Evolutionary conservation across 2,797 vertebrate genomes (phyloP).

Genomic region (Sternotherus odoratus): DNA sequence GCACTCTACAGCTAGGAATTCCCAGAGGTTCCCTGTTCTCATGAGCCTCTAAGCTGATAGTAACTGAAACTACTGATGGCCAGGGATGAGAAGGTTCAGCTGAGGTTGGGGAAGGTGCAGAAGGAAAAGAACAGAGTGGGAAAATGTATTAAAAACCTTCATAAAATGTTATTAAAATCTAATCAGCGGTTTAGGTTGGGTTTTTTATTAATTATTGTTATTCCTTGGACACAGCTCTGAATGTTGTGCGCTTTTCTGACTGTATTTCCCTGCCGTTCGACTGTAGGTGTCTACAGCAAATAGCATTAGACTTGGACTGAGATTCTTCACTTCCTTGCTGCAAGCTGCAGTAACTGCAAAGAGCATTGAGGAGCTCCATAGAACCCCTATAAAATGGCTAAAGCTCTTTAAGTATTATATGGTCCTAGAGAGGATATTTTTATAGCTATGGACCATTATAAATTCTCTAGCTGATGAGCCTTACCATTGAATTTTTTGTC

Average conservation of each 20-base stretch:
- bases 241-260: neutral
- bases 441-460: neutral
- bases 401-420: constrained; percentile 2
- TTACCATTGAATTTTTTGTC: neutral
- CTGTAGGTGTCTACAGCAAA: neutral
- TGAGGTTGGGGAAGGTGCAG: neutral
- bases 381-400: neutral
- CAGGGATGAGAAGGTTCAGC: neutral
- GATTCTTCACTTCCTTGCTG: constrained; percentile 22
- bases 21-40: neutral
- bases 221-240: neutral
- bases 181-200: neutral
- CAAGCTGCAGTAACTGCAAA: neutral
- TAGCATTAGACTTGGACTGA: neutral
- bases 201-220: neutral
- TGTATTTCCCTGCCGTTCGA: neutral
- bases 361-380: neutral
- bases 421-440: neutral
- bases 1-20: neutral
- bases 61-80: neutral
- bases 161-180: neutral
- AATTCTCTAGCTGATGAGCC: neutral
- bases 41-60: neutral
- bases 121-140: neutral
- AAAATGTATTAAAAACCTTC: neutral